Percentiles rank a stretch among this genome's conserved stretches.
These are phyloP conservation scores for Acanthosepion lycidas DNA, from an alignment of 2,888 invertebrate species.

Conservation along the genomic window DNA sequence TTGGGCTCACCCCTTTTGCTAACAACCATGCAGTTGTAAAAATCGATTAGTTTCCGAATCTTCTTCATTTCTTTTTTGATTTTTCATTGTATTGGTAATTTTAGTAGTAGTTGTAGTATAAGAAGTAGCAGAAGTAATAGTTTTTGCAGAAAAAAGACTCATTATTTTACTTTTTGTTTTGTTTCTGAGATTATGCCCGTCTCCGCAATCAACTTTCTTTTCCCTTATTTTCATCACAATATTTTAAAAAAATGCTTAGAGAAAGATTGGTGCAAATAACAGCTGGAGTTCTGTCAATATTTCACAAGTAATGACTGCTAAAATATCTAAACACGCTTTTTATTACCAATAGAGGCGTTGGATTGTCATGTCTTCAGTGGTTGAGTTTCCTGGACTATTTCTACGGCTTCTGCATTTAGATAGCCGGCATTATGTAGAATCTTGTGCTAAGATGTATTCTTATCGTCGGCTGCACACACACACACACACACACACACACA, in stretches of 20 bases:
- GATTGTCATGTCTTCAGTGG: background rate
- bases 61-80: too few species aligned
- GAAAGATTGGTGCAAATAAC: background rate
- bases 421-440: background rate
- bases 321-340: background rate
- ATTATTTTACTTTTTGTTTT: too few species aligned
- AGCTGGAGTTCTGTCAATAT: background rate
- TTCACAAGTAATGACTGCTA: background rate
- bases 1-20: too few species aligned
- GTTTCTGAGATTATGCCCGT: too few species aligned
- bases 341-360: background rate
- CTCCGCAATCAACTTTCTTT: too few species aligned
- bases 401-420: background rate
- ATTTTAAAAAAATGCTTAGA: background rate
- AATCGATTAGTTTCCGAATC: too few species aligned
- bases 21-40: too few species aligned
- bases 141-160: too few species aligned
- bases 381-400: background rate
- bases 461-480: background rate
- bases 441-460: background rate
- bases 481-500: too few species aligned
- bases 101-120: too few species aligned
- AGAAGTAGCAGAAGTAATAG: too few species aligned
- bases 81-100: too few species aligned
- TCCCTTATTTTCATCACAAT: background rate